These are phyloP conservation scores for Calidris pugnax DNA, from an alignment of 2,113 vertebrate genomes.

Conservation along the genomic window DNA sequence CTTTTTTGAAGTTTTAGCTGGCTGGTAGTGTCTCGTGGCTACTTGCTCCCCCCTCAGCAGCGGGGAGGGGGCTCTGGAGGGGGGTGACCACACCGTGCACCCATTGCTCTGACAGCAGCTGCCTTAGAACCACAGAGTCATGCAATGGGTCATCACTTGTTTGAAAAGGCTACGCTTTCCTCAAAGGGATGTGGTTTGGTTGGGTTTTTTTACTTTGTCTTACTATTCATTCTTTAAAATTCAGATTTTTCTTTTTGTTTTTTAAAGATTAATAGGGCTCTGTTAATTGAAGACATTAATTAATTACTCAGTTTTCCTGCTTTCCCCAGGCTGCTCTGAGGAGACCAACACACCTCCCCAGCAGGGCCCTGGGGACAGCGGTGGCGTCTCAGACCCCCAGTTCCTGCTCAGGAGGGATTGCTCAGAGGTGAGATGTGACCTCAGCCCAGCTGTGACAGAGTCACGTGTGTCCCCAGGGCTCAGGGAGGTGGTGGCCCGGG, in stretches of 20 bases:
- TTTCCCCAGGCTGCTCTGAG: neutral
- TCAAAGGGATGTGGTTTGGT: neutral
- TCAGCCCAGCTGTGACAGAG: neutral
- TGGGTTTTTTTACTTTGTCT: too few relatives aligned
- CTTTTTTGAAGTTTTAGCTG: too few relatives aligned
- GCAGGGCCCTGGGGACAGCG: fast-evolving
- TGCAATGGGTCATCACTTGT: too few relatives aligned
- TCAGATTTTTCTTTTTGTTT: too few relatives aligned
- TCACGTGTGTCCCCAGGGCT: too few relatives aligned
- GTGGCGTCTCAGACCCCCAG: fast-evolving
- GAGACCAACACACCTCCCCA: fast-evolving
- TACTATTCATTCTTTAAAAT: neutral
- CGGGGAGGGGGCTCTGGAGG: too few relatives aligned
- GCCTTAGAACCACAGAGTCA: too few relatives aligned
- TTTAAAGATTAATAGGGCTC: neutral
- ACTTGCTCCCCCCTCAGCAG: fast-evolving
- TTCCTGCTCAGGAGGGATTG: neutral
- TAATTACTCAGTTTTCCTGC: neutral
- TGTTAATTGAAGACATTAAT: neutral
- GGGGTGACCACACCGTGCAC: fast-evolving
- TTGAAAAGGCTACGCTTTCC: neutral
- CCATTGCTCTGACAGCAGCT: neutral
- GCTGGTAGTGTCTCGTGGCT: fast-evolving
- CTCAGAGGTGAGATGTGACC: neutral
- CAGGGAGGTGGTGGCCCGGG: neutral